Evolutionary conservation across 2,113 vertebrate species (phyloP).

Genomic region (Poecilia latipinna): DNA sequence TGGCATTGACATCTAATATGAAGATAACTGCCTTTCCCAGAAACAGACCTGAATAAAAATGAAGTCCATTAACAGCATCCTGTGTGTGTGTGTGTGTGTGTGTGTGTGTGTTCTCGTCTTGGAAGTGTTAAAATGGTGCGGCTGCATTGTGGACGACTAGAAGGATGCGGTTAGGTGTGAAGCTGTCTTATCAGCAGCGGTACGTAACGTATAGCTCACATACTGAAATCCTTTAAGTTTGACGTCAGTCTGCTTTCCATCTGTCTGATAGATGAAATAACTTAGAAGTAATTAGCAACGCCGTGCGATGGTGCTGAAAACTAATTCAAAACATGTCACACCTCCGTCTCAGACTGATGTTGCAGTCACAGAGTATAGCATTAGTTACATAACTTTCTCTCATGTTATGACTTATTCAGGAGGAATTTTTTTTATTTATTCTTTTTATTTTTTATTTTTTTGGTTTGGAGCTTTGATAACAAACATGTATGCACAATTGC

Average conservation of each 20-base stretch:
- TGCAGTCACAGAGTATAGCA: not conserved
- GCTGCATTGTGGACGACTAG: slow-evolving; percentile 12
- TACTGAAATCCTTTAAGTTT: slow-evolving; percentile 8
- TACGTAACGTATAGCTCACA: slow-evolving; percentile 5
- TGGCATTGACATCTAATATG: slow-evolving; percentile 10
- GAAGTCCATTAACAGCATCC: slow-evolving; percentile 4
- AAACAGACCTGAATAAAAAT: slow-evolving; percentile 11
- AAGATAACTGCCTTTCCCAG: slow-evolving; percentile 4
- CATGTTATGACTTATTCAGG: slow-evolving; percentile 3
- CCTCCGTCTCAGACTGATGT: not conserved
- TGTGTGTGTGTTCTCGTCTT: slow-evolving; percentile 17
- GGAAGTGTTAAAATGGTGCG: not conserved
- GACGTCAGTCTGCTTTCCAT: slow-evolving; percentile 15
- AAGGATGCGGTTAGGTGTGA: slow-evolving; percentile 18
- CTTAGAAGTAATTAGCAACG: slow-evolving; percentile 23
- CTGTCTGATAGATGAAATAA: slow-evolving; percentile 35
- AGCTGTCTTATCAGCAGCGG: slow-evolving; percentile 8
- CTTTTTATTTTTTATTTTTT: slow-evolving; percentile 15
- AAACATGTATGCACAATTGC: not conserved
- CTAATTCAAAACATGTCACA: slow-evolving; percentile 5
- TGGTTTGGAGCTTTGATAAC: slow-evolving; percentile 34
- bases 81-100: slow-evolving; percentile 13
- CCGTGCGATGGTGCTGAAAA: slow-evolving; percentile 9
- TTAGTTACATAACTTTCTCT: not conserved
- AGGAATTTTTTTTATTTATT: slow-evolving; percentile 5